Percentiles rank a stretch among this genome's conserved stretches.
Conservation (phyloP, 2,888 invertebrate genomes). For the Pimpla rufipes region DNA sequence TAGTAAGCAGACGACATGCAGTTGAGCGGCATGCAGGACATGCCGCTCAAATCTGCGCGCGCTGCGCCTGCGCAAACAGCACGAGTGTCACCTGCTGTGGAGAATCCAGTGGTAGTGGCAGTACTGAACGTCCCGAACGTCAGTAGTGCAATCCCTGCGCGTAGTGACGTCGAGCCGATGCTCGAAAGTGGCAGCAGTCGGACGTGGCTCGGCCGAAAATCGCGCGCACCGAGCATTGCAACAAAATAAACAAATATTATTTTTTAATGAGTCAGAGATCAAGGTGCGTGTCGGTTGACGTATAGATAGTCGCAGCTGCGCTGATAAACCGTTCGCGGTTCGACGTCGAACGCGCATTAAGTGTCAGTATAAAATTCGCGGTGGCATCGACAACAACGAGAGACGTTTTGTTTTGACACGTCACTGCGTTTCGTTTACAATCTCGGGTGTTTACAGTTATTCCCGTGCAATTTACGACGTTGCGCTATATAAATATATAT, state of each 20-base stretch:
- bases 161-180: not conserved
- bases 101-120: not conserved
- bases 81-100: constrained; percentile 13
- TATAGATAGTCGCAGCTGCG: constrained; percentile 49
- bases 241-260: constrained; percentile 69
- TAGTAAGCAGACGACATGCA: not conserved
- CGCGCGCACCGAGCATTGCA: constrained; percentile 44
- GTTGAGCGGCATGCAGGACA: too few species aligned
- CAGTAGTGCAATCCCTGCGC: not conserved
- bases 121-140: not conserved
- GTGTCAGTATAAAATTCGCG: constrained; percentile 50
- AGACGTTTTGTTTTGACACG: not conserved
- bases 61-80: not conserved
- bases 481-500: not conserved
- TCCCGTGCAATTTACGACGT: not conserved
- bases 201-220: constrained; percentile 57
- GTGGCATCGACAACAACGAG: not conserved
- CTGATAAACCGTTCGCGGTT: constrained; percentile 34
- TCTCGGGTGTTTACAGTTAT: constrained; percentile 20
- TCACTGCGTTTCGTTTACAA: constrained; percentile 2
- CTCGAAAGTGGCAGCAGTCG: constrained; percentile 60
- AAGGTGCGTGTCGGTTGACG: constrained; percentile 69
- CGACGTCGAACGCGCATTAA: constrained; percentile 15
- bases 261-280: constrained; percentile 75
- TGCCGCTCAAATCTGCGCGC: constrained; percentile 7